A percentile compares a stretch with the other conserved stretches of the same genome.
These are phyloP conservation scores for Eupithecia insigniata DNA, from an alignment of 2,888 invertebrate species.

Conservation along the genomic window DNA sequence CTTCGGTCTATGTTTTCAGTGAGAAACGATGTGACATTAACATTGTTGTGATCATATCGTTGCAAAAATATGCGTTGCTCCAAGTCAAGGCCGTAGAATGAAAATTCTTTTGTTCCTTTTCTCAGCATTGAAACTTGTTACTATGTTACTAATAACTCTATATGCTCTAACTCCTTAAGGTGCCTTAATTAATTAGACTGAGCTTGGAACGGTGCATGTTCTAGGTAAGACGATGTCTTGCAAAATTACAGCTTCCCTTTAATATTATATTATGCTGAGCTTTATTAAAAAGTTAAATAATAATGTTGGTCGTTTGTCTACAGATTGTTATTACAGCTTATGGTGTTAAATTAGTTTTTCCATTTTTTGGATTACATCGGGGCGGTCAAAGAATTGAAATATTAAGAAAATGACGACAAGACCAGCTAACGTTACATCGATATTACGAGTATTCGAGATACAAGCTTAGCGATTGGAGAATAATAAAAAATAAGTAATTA, in stretches of 20 bases:
- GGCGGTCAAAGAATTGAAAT: not conserved
- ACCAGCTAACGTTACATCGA: too few relatives aligned
- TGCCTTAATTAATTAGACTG: conserved; percentile 50
- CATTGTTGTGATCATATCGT: not conserved
- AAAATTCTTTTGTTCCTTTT: not conserved
- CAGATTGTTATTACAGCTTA: conserved; percentile 5
- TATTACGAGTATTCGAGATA: too few relatives aligned
- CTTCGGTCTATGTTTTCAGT: not conserved
- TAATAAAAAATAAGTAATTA: too few relatives aligned
- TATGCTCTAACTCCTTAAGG: conserved; percentile 41
- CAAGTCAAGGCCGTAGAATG: not conserved
- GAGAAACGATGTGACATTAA: not conserved
- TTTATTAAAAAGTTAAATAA: conserved; percentile 23
- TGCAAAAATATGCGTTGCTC: not conserved
- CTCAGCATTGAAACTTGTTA: not conserved
- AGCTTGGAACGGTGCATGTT: conserved; percentile 41
- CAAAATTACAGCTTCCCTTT: conserved; percentile 40
- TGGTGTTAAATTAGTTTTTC: not conserved
- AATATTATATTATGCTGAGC: conserved; percentile 24
- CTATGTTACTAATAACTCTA: conserved; percentile 8
- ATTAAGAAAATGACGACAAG: too few relatives aligned
- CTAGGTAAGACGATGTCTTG: conserved; percentile 42
- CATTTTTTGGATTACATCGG: not conserved
- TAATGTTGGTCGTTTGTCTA: conserved; percentile 14
- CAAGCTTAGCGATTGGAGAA: too few relatives aligned